Conservation (phyloP, 2,888 invertebrate genomes). For the Caenorhabditis sp. region DNA sequence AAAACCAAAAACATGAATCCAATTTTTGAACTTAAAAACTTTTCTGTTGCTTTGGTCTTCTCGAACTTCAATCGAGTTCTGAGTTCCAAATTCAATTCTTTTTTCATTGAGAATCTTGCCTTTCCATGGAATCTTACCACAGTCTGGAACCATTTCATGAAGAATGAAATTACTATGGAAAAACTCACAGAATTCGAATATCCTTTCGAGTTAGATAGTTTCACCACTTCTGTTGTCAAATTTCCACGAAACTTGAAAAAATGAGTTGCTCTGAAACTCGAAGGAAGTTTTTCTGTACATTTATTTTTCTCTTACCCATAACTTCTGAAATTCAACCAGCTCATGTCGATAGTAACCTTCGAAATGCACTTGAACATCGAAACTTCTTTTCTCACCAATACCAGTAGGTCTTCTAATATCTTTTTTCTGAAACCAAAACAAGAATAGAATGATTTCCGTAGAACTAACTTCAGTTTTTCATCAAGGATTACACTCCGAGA, state of each 20-base stretch:
- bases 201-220: conserved; percentile 17
- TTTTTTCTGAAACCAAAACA: neutral
- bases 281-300: neutral
- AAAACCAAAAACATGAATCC: neutral
- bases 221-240: conserved; percentile 4
- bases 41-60: neutral
- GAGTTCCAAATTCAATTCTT: neutral
- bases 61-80: conserved; percentile 6
- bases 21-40: neutral
- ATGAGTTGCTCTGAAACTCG: conserved; percentile 2
- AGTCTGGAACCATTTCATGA: conserved; percentile 28
- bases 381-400: conserved; percentile 14
- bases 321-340: conserved; percentile 3
- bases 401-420: neutral
- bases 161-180: neutral
- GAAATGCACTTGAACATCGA: conserved; percentile 24
- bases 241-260: conserved; percentile 32
- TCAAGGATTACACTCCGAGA: neutral
- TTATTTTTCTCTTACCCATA: no score
- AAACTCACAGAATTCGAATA: conserved; percentile 14
- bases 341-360: neutral
- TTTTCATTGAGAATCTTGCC: conserved; percentile 17
- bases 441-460: neutral
- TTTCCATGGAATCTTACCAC: conserved; percentile 1
- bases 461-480: neutral